Base-by-base conservation (phyloP, 92 coral and sea anemone species). In the Umimayanthus chanpuru region DNA sequence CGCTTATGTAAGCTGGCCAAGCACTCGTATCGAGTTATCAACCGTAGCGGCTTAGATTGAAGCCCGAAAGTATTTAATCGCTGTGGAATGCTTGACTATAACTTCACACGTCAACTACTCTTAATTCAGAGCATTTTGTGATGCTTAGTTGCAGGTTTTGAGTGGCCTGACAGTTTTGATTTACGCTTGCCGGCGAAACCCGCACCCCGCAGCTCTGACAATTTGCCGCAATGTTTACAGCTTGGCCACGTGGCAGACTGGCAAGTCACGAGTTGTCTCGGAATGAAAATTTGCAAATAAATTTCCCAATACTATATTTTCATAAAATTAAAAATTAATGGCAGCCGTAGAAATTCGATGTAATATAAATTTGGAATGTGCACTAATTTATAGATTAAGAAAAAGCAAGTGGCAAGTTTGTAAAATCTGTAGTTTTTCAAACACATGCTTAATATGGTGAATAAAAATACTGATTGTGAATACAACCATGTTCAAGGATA, bases 221-320 rank as follows among this genome's bases (percentile, higher is more conserved):
- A 61, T 43, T 66, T 66, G 77, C 76, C 61, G 39, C 86, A 82
- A 25, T 82, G 86, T 82, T 82, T 82, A 66, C 77, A 41, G 30
- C n/a, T 16, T 40, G 39, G 40, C 77, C 86, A 82, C 86, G 86
- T 68, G 86, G 77, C 86, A 66, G 30, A 25, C 38, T 0, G 36
- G 64, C 77, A 41, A 30, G 86, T 82, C 86, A 67, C 77, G 86
- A 82, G 86, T 82, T 82, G 77, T 68, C 58, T 53, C 38, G 25
- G 64, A 66, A 41, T 58, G 6, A 9, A 82, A 67, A 3, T 5
- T 5, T 40, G 40, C 82, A 29, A 79, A 79, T 28, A 25, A 38
- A 49, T 4, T 47, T 79, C n/a, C 66, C 1, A 2, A 79, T 49
- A 26, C 53, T 53, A 14, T 61, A 61, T 61, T 61, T 61, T 61